Evolutionary conservation across 2,113 vertebrate genomes (phyloP), one percentile per base, ranked within the genome.

Genomic region (Anas platyrhynchos): DNA sequence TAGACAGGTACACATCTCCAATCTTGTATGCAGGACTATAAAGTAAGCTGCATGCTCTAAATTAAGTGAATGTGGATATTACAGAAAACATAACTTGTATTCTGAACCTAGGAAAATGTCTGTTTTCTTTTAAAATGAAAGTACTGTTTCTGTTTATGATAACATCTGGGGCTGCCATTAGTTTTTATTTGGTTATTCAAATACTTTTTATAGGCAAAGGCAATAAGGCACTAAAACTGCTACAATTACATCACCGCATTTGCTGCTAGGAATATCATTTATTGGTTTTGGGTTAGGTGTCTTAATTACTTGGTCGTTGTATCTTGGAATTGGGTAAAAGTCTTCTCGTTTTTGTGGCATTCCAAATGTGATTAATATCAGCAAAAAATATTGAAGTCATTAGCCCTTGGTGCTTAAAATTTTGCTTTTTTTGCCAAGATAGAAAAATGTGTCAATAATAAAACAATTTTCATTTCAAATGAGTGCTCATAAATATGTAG

Each of bases 391-490:
- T 31, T 86, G 72, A 86, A 94, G 88, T 84, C 66, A 75, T 95
- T 96, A 94, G 65, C 52, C n/a, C 52, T 83, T 74, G 89, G 38
- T 63, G 59, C 83, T 94, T 55, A 90, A 73, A 91, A 52, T 75
- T 73, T 76, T 88, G 29, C 32, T 21, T 16, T 44, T 91, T 71
- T 46, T 61, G 62, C 73, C 54, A 88, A 89, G 91, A 89, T 86
- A 66, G 87, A 89, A 87, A 89, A 88, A 94, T 63, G 59, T 88
- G 87, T 94, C 95, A 89, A 71, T 89, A 89, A 89, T 93, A 86
- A 93, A 95, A 93, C 78, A 87, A 59, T 89, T 97, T 95, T 91
- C 27, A 88, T 96, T 97, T 95, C 91, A 90, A 86, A 95, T 88
- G 89, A 83, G 36, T 55, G 46, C 76, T 95, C 76, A 88, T 94